Percentiles rank a stretch among this genome's conserved stretches.
These are phyloP conservation scores for Monoplex corrugatus DNA, from an alignment of 2,888 invertebrate species.

Conservation along the genomic window DNA sequence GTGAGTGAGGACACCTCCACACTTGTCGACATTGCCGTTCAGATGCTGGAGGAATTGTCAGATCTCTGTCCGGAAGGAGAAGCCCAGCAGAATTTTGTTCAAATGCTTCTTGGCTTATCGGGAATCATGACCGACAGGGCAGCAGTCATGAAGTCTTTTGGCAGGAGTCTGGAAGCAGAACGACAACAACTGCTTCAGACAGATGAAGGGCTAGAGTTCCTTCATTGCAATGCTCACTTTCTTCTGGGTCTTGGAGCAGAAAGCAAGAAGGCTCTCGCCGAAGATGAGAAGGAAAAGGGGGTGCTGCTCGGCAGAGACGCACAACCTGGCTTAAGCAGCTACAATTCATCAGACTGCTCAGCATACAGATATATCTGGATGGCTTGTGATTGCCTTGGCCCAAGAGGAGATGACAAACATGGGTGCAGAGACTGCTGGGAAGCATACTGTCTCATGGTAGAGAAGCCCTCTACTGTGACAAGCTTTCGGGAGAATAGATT, in stretches of 20 bases:
- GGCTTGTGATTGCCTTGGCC: slow-evolving; percentile 11
- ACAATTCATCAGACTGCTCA: too few relatives aligned
- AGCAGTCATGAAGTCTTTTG: slow-evolving; percentile 34
- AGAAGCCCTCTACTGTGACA: neutral
- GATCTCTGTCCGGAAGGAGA: neutral
- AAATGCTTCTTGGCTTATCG: neutral
- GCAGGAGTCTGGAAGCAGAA: neutral
- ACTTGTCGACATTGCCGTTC: neutral
- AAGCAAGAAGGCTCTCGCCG: neutral
- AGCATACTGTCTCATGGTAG: slow-evolving; percentile 18
- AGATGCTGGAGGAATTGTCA: slow-evolving; percentile 35
- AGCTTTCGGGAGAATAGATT: slow-evolving; percentile 32
- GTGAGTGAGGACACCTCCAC: neutral
- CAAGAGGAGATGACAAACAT: slow-evolving; percentile 19
- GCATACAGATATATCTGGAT: neutral
- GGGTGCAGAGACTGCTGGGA: slow-evolving; percentile 20
- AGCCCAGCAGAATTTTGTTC: neutral
- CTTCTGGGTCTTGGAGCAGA: neutral
- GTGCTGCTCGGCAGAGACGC: too few relatives aligned
- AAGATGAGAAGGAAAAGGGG: neutral
- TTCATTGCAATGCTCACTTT: slow-evolving; percentile 37
- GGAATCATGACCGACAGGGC: slow-evolving; percentile 28
- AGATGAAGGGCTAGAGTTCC: slow-evolving; percentile 18
- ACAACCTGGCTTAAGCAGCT: too few relatives aligned
- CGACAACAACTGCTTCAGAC: neutral